These are phyloP conservation scores for Gymnosoma rotundatum DNA, from an alignment of 2,888 invertebrate species.

Conservation along the genomic window DNA sequence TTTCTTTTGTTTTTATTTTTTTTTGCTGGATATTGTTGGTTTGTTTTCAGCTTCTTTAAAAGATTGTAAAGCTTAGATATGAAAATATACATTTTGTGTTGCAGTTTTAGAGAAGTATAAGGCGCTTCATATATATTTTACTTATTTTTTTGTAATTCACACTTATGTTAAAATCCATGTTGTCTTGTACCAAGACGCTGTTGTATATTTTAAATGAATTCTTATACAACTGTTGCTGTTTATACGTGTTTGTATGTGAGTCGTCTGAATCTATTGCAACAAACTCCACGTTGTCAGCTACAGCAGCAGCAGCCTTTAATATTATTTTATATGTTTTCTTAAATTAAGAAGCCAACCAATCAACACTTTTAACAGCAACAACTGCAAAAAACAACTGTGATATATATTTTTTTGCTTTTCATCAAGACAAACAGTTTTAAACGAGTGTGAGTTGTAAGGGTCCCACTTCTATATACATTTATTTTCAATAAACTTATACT, in stretches of 20 bases:
- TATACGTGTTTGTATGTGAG: conserved; percentile 3
- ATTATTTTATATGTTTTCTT: conserved; percentile 75
- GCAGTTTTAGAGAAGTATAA: conserved; percentile 30
- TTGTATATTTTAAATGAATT: conserved; percentile 43
- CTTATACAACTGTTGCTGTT: conserved; percentile 17
- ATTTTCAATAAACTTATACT: not conserved
- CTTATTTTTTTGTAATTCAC: conserved; percentile 69
- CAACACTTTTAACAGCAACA: conserved; percentile 72
- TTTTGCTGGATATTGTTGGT: conserved; percentile 24
- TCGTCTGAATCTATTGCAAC: conserved; percentile 40
- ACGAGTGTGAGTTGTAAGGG: conserved; percentile 66
- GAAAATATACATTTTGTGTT: conserved; percentile 59
- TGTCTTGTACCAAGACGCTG: conserved; percentile 72
- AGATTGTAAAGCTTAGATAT: conserved; percentile 68
- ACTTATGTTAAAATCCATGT: conserved; percentile 76
- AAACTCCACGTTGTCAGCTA: conserved; percentile 33
- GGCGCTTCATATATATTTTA: conserved; percentile 72
- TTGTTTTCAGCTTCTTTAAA: conserved; percentile 51
- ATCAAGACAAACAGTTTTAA: conserved; percentile 66
- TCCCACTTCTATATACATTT: conserved; percentile 34
- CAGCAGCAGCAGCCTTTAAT: conserved; percentile 57
- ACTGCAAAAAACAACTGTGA: conserved; percentile 36
- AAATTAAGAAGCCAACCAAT: conserved; percentile 81
- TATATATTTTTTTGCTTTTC: conserved; percentile 38
- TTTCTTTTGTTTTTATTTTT: conserved; percentile 22